Evolutionary conservation across 2,888 invertebrate genomes (phyloP), one percentile per base, ranked within the genome.

Genomic region (Drosophila falleni): DNA sequence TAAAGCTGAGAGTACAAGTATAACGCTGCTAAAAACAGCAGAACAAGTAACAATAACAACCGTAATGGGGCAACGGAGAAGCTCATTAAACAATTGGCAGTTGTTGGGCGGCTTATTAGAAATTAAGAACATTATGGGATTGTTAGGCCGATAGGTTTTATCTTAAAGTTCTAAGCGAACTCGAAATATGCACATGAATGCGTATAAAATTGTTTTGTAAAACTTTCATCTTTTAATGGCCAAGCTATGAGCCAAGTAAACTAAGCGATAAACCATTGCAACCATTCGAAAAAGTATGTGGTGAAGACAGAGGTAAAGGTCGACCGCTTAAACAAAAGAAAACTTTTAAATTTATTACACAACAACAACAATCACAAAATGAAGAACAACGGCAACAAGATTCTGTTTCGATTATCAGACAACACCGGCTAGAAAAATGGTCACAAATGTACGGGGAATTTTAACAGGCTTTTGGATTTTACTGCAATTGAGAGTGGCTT

Each of bases 41-140:
- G 41, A 66, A 65, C 63, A 56, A 55, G 41, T 39, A 47, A 44
- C 56, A 49, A 64, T 41, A 71, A 71, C 70, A 61, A 61, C 37
- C n/a, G 19, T 49, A 50, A 23, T 66, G 60, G 35, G 16, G 37
- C 51, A 75, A 39, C 60, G 41, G 60, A 71, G 79, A 86, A 87
- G 87, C 84, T 87, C 84, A 87, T 84, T 84, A 84, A 81, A 81
- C 83, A 86, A 83, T 83, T 86, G 86, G 81, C 87, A 81, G 79
- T 71, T 71, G 60, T 59, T 71, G 9, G 49, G 53, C 54, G 67
- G 72, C 64, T 60, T 69, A 71, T 55, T 64, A 87, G 81, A 74
- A 77, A 86, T 81, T 74, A 83, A 87, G 72, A 59, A 70, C 66
- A 68, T 65, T 53, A 61, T 65, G 73, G 67, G 53, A 55, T 10